Percentiles rank a stretch among this genome's conserved stretches.
Evolutionary conservation across 2,113 vertebrate genomes (phyloP).

Genomic region (Stomatorhinus ivindoensis): DNA sequence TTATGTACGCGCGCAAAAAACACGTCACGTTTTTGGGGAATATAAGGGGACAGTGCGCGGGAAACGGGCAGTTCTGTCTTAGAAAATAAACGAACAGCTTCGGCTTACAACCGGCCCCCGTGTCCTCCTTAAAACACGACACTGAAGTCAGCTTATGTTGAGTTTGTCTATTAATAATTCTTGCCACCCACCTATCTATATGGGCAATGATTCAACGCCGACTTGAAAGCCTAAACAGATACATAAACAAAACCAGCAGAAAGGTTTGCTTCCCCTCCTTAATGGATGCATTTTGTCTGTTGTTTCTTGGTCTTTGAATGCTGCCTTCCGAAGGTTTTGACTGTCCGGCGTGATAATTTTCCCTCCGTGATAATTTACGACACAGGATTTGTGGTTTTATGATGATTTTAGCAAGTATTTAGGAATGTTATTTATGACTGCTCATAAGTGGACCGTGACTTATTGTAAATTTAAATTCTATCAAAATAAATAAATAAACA

Average conservation of each 20-base stretch:
- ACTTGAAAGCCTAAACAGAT: constrained; percentile 1
- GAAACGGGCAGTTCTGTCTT: too few species aligned
- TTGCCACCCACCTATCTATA: not conserved
- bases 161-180: not conserved
- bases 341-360: not conserved
- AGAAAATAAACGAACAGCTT: too few species aligned
- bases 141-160: not conserved
- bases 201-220: not conserved
- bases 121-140: too few species aligned
- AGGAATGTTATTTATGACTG: constrained; percentile 8
- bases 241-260: not conserved
- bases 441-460: not conserved
- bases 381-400: not conserved
- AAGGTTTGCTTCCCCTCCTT: not conserved
- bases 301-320: not conserved
- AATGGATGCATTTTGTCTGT: not conserved
- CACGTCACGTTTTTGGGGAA: too few species aligned
- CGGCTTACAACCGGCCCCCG: too few species aligned
- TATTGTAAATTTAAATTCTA: not conserved
- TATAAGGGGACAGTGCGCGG: too few species aligned
- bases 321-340: not conserved
- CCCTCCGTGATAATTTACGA: not conserved
- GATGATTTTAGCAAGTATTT: not conserved
- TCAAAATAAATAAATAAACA: constrained; percentile 8
- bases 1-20: too few species aligned